Evolutionary conservation across 2,113 vertebrate species (phyloP).

Genomic region (Barnardius zonarius): DNA sequence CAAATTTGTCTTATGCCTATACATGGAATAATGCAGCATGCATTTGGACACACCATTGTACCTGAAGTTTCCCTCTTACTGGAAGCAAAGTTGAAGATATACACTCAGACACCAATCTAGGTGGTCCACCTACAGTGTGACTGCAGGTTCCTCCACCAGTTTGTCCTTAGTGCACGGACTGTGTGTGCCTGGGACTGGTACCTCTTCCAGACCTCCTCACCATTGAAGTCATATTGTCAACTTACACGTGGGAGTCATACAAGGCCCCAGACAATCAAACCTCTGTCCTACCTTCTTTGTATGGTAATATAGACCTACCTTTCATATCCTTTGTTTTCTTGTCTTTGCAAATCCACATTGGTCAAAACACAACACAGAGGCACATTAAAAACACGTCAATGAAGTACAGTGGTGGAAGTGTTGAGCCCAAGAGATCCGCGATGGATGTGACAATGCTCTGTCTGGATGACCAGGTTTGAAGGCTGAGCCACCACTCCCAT

Average conservation of each 20-base stretch:
- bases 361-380: neutral
- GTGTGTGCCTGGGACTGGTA: neutral
- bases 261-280: neutral
- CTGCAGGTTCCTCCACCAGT: neutral
- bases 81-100: neutral
- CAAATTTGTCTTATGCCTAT: neutral
- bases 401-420: neutral
- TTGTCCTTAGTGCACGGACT: neutral
- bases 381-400: neutral
- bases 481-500: neutral
- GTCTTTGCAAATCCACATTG: neutral
- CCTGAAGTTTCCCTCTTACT: neutral
- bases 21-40: neutral
- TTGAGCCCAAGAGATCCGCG: neutral
- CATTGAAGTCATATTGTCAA: neutral
- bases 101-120: neutral
- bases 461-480: neutral
- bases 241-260: neutral
- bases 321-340: neutral
- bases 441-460: neutral
- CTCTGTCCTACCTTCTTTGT: neutral
- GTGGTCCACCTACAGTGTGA: neutral
- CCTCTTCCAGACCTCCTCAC: neutral
- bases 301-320: neutral
- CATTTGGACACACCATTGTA: neutral